A percentile compares a stretch with the other conserved stretches of the same genome.
phyloP scores from a whole-genome alignment of 2,113 vertebrate genomes.

The Vulpes vulpes region DNA sequence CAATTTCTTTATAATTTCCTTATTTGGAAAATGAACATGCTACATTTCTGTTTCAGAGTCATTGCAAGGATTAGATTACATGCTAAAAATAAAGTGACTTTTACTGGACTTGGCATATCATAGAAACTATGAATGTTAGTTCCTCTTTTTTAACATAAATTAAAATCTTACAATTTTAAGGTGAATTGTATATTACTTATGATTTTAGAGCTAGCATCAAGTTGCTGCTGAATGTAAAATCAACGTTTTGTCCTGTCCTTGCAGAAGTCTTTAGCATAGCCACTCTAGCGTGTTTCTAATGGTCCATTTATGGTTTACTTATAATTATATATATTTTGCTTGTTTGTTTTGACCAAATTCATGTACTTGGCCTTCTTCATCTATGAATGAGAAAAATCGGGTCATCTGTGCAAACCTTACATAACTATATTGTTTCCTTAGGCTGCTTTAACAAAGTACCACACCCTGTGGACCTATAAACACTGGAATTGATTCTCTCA shows the following conservation, averaged over 20 bases:
- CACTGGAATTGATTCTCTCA: background rate
- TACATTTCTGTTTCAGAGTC: background rate
- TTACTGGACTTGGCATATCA: background rate
- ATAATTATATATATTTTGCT: background rate
- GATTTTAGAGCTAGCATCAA: background rate
- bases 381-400: background rate
- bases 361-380: background rate
- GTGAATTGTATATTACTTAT: background rate
- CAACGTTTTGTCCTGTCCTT: background rate
- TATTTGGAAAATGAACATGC: background rate
- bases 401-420: background rate
- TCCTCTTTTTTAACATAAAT: background rate
- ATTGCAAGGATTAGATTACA: background rate
- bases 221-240: background rate
- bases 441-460: background rate
- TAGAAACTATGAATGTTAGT: background rate
- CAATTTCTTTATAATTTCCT: background rate
- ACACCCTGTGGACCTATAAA: background rate
- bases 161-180: background rate
- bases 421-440: background rate
- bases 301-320: background rate
- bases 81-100: constrained; percentile 20
- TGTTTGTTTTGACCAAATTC: background rate
- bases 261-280: background rate
- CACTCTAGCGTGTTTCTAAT: background rate